Conservation (phyloP, 2,113 vertebrate species). For the Pseudorhombus dupliciocellatus region DNA sequence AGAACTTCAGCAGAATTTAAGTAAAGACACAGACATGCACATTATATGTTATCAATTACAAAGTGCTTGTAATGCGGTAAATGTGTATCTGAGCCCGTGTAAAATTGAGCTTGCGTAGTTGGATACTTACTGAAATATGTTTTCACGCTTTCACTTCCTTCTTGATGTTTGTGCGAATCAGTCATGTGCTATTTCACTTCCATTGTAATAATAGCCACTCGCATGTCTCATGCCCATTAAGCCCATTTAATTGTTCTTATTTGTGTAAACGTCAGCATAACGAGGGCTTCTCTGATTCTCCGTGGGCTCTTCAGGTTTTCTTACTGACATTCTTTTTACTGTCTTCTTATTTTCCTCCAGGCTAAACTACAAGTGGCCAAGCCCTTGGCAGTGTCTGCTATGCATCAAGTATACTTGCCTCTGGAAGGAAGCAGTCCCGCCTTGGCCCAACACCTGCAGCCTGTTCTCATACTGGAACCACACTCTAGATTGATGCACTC, state of each 20-base stretch:
- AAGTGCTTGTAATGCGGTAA: not conserved
- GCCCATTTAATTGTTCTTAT: not conserved
- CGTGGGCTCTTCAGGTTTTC: not conserved
- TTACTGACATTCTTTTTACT: constrained; percentile 9
- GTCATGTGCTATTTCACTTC: constrained; percentile 30
- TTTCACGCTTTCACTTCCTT: constrained; percentile 60
- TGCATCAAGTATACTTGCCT: constrained; percentile 83
- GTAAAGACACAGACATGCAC: not conserved
- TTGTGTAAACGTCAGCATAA: not conserved
- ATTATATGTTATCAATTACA: not conserved
- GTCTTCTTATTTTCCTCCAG: constrained; percentile 62
- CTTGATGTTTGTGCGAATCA: constrained; percentile 29
- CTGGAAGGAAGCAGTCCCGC: constrained; percentile 75
- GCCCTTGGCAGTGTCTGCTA: constrained; percentile 68
- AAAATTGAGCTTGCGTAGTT: constrained; percentile 12
- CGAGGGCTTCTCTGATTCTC: not conserved
- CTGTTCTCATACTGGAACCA: constrained; percentile 90
- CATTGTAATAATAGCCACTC: not conserved
- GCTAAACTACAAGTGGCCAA: constrained; percentile 77
- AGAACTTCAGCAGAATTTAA: not conserved
- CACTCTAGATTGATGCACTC: constrained; percentile 81
- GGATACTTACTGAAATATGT: constrained; percentile 30
- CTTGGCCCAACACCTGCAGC: constrained; percentile 84
- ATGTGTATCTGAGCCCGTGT: constrained; percentile 17
- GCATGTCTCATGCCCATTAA: not conserved